Percentiles rank a stretch among this genome's conserved stretches.
phyloP scores from a whole-genome alignment of 1,140 invertebrate species.

The Drosophila biarmipes region DNA sequence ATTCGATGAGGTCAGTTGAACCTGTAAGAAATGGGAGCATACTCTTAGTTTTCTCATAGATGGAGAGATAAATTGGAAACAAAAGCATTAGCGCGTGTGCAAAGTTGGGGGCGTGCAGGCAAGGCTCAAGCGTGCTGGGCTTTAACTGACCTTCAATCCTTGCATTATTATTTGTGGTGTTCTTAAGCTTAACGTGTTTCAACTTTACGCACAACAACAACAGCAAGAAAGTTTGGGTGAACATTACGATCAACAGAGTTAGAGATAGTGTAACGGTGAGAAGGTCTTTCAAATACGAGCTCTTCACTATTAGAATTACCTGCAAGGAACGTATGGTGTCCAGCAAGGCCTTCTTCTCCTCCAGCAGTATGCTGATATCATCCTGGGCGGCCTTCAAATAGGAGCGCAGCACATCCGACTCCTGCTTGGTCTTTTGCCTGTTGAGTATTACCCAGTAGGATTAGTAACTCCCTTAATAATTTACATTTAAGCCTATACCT shows the following conservation, averaged over 20 bases:
- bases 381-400: slow-evolving; percentile 89
- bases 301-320: slow-evolving; percentile 70
- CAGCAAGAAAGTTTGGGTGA: slow-evolving; percentile 51
- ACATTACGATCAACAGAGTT: slow-evolving; percentile 59
- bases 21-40: slow-evolving; percentile 38
- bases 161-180: slow-evolving; percentile 76
- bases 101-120: slow-evolving; percentile 24
- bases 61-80: background rate
- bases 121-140: slow-evolving; percentile 55
- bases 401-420: slow-evolving; percentile 87
- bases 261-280: slow-evolving; percentile 34
- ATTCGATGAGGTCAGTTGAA: slow-evolving; percentile 82
- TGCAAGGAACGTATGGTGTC: slow-evolving; percentile 88
- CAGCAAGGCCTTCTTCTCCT: slow-evolving; percentile 90
- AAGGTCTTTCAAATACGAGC: background rate
- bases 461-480: background rate
- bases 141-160: slow-evolving; percentile 78
- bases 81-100: slow-evolving; percentile 10
- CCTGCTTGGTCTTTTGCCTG: slow-evolving; percentile 87
- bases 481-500: slow-evolving; percentile 72
- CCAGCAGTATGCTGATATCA: slow-evolving; percentile 88
- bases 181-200: slow-evolving; percentile 72
- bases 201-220: slow-evolving; percentile 73
- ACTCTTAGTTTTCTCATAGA: background rate
- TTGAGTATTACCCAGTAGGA: background rate